phyloP scores from a whole-genome alignment of 2,888 invertebrate species.

The Hypsopygia costalis region DNA sequence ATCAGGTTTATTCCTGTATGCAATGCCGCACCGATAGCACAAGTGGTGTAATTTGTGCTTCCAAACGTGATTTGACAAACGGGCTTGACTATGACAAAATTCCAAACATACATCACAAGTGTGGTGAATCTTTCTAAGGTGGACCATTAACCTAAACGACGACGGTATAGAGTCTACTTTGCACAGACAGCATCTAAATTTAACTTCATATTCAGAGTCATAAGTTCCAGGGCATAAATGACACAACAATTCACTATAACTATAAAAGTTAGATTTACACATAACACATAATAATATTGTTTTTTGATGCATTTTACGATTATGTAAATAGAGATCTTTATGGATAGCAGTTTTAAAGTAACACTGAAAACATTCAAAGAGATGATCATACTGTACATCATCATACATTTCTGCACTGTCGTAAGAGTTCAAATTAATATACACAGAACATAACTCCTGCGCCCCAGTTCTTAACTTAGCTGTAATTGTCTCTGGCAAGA shows the following conservation, averaged over 20 bases:
- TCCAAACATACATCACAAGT: slow-evolving; percentile 94
- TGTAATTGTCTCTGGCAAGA: slow-evolving; percentile 86
- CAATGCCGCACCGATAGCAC: slow-evolving; percentile 93
- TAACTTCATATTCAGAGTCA: slow-evolving; percentile 83
- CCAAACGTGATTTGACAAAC: slow-evolving; percentile 93
- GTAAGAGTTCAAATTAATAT: slow-evolving; percentile 87
- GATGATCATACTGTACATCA: slow-evolving; percentile 81
- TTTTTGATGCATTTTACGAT: slow-evolving; percentile 92
- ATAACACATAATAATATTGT: slow-evolving; percentile 90
- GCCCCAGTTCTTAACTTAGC: slow-evolving; percentile 82
- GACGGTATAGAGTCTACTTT: slow-evolving; percentile 89
- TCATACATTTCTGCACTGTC: slow-evolving; percentile 82
- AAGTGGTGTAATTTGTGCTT: slow-evolving; percentile 93
- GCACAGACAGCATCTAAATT: slow-evolving; percentile 91
- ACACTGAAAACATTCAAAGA: slow-evolving; percentile 93
- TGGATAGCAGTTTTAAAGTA: slow-evolving; percentile 88
- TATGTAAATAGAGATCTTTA: slow-evolving; percentile 92
- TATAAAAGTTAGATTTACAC: slow-evolving; percentile 93
- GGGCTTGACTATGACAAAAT: slow-evolving; percentile 88
- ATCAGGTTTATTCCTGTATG: slow-evolving; percentile 92
- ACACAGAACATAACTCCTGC: slow-evolving; percentile 81
- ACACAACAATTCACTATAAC: slow-evolving; percentile 92
- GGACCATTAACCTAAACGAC: slow-evolving; percentile 93
- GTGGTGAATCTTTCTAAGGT: slow-evolving; percentile 90
- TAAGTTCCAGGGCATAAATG: slow-evolving; percentile 92